Percentiles rank a stretch among this genome's conserved stretches.
These are phyloP conservation scores for Platyura marginata DNA, from an alignment of 1,140 invertebrate species.

Conservation along the genomic window DNA sequence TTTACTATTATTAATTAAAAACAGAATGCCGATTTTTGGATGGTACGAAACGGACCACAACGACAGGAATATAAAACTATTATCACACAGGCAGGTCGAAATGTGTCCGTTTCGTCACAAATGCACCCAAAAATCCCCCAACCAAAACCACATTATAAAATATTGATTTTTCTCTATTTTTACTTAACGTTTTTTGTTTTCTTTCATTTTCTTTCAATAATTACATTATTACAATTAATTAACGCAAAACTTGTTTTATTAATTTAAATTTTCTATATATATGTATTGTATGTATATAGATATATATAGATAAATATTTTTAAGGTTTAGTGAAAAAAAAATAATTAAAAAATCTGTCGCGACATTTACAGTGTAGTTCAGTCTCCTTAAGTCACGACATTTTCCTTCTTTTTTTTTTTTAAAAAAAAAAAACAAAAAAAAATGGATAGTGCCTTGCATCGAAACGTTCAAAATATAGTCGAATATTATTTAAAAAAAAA, in stretches of 20 bases:
- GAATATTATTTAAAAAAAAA: too few relatives aligned
- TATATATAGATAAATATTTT: background rate
- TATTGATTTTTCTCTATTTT: background rate
- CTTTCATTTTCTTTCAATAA: background rate
- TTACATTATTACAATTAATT: too few relatives aligned
- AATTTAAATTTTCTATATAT: too few relatives aligned
- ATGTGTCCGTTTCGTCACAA: background rate
- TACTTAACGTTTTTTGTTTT: background rate
- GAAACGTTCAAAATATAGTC: too few relatives aligned
- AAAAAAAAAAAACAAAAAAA: too few relatives aligned
- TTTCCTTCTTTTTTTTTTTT: background rate
- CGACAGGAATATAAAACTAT: conserved; percentile 13
- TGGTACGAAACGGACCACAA: too few relatives aligned
- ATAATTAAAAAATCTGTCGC: background rate
- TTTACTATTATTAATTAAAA: too few relatives aligned
- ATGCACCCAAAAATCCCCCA: too few relatives aligned
- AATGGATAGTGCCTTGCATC: too few relatives aligned
- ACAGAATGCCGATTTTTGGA: too few relatives aligned
- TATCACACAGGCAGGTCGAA: conserved; percentile 24
- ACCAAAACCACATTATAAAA: background rate
- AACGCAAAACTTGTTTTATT: too few relatives aligned
- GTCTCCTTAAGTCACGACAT: background rate
- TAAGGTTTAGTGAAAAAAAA: background rate
- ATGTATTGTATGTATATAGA: too few relatives aligned
- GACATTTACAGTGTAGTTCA: conserved; percentile 2